These are phyloP conservation scores for Lasioglossum marginatum DNA, from an alignment of 2,888 invertebrate genomes.

Conservation along the genomic window DNA sequence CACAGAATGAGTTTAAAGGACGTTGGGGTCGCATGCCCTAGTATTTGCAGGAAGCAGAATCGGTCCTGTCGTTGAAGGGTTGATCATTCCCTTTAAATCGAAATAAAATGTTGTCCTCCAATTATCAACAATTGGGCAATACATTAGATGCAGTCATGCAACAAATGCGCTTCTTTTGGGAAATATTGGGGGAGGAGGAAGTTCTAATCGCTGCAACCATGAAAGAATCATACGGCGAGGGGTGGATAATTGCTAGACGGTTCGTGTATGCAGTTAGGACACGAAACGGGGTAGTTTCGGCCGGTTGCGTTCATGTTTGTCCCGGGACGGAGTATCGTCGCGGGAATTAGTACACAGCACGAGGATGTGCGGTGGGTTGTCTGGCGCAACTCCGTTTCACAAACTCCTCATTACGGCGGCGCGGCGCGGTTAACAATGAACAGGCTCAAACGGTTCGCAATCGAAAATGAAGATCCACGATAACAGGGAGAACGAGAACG, in stretches of 20 bases:
- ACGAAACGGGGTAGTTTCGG: conserved; percentile 17
- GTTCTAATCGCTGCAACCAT: neutral
- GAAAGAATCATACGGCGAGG: neutral
- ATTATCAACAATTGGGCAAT: too few species aligned
- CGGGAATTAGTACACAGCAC: conserved; percentile 46
- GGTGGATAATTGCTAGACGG: neutral
- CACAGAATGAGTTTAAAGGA: too few species aligned
- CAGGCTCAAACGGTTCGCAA: conserved; percentile 18
- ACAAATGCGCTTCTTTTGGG: neutral
- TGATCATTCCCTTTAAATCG: too few species aligned
- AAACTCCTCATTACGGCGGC: conserved; percentile 42
- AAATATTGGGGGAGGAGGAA: neutral
- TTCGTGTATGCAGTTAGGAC: neutral
- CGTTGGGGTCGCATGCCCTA: too few species aligned
- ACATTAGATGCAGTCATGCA: too few species aligned
- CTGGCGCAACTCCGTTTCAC: conserved; percentile 10
- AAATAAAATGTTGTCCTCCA: too few species aligned
- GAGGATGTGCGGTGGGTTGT: conserved; percentile 26
- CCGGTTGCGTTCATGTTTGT: conserved; percentile 32
- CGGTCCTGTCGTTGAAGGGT: too few species aligned
- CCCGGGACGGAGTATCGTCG: conserved; percentile 43
- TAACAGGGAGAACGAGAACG: neutral
- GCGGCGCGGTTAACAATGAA: conserved; percentile 36
- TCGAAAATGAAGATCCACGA: conserved; percentile 38
- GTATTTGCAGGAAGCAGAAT: too few species aligned